Conservation (phyloP, 2,888 invertebrate species). For the Himalopsyche anomala region DNA sequence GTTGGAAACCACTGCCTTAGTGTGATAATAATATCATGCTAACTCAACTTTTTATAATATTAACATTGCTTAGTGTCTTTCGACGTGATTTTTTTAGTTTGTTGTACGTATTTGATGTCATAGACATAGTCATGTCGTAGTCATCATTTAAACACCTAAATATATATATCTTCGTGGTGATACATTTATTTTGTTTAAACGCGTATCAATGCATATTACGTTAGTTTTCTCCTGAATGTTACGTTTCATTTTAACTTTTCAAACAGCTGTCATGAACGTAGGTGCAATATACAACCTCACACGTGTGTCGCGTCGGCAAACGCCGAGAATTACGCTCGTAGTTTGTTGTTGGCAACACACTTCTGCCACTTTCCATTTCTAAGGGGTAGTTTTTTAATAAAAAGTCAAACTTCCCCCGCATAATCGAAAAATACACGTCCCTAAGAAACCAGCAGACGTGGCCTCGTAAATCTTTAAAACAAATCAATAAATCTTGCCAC, state of each 20-base stretch:
- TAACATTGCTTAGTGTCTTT: too few relatives aligned
- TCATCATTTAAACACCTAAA: too few relatives aligned
- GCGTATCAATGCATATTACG: too few relatives aligned
- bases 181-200: too few relatives aligned
- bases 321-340: slow-evolving; percentile 15
- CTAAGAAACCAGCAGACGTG: neutral
- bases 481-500: neutral
- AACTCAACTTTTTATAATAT: too few relatives aligned
- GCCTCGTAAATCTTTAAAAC: neutral
- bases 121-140: too few relatives aligned
- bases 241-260: slow-evolving; percentile 17
- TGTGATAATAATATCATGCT: too few relatives aligned
- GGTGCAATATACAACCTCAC: slow-evolving; percentile 36
- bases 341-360: slow-evolving; percentile 40
- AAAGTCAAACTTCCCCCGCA: neutral
- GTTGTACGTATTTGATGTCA: too few relatives aligned
- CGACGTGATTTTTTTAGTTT: too few relatives aligned
- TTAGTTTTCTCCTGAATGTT: neutral
- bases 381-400: slow-evolving; percentile 26
- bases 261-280: slow-evolving; percentile 3
- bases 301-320: slow-evolving; percentile 45
- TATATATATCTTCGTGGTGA: too few relatives aligned
- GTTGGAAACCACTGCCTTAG: too few relatives aligned
- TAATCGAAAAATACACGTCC: neutral
- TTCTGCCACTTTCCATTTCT: neutral